Base-by-base conservation (phyloP, 2,113 vertebrate species). In the Sceloporus tristichus region DNA sequence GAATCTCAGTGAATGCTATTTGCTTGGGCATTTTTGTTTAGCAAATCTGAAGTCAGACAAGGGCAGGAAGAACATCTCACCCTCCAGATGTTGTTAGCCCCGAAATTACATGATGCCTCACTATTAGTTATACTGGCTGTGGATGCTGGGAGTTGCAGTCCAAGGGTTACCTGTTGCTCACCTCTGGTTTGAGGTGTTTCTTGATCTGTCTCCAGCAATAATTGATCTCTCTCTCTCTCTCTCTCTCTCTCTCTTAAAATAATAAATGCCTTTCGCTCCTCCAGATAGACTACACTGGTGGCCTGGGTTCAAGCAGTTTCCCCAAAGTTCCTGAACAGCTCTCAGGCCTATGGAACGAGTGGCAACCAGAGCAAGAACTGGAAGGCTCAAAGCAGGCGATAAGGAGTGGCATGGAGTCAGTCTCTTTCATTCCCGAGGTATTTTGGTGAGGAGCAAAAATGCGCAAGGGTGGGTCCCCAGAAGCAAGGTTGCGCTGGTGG, bases 371-470 rank as follows among this genome's bases (percentile, higher is more conserved):
- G 9, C 27, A 14, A 5, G 42, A 54, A 0, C 0, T 1, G 0
- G 1, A 29, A 9, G 34, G 21, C 59, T 1, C 10, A 5, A 25
- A 27, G 14, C 1, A 14, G 1, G 2, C 9, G 1, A 0, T 2
- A 0, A 7, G 29, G 1, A 1, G 11, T 0, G 0, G 9, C 40
- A 53, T 25, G 1, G 34, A 38, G 6, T 42, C 79, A 10, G 0
- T 82, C 25, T 66, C 79, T 6, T 66, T 88, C 27, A 5, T 88
- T 21, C 80, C 87, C 1, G 87, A 88, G 87, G 87, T 88, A 83
- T 68, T 42, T 68, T 62, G 59, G 48, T 48, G 48, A 48, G 48
- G 4, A 48, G 48, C 48, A 48, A 48, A 48, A 48, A 48, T 48
- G 48, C 5, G 7, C 48, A 48, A 48, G 48, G 48, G 5, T 48